A percentile compares a stretch with the other conserved stretches of the same genome.
phyloP scores from a whole-genome alignment of 2,113 vertebrate species.

The Falcunculus frontatus region DNA sequence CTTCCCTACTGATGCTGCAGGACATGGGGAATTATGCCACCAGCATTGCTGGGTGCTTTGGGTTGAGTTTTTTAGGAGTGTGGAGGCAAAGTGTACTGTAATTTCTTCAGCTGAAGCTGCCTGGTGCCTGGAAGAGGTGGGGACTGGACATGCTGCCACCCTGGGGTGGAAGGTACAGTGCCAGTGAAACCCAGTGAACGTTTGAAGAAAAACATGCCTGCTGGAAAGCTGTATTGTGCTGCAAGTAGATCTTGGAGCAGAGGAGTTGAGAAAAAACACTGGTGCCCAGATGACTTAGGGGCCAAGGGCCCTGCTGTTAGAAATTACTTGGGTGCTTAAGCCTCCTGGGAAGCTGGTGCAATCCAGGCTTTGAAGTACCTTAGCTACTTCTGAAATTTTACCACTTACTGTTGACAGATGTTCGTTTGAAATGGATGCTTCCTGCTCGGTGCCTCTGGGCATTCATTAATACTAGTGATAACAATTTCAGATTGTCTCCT shows the following conservation, averaged over 20 bases:
- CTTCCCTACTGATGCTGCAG: neutral
- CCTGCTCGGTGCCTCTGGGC: constrained; percentile 4
- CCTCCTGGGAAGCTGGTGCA: neutral
- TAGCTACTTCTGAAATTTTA: constrained; percentile 12
- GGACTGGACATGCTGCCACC: neutral
- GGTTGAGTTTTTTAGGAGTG: neutral
- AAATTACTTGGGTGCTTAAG: neutral
- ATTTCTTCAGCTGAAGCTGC: neutral
- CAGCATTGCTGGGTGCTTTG: neutral
- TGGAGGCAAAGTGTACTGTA: neutral
- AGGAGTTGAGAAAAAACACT: neutral
- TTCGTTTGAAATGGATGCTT: constrained; percentile 46
- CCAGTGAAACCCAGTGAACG: neutral
- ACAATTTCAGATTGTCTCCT: constrained; percentile 34
- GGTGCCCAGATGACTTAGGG: neutral
- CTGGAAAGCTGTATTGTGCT: neutral
- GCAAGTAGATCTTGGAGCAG: neutral
- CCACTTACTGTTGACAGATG: constrained; percentile 45
- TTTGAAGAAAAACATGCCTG: neutral
- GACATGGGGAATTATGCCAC: neutral
- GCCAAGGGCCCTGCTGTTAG: neutral
- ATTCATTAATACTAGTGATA: constrained; percentile 48
- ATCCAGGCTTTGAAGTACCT: neutral
- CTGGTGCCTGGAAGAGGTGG: neutral
- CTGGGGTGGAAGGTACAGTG: neutral